Evolutionary conservation across 2,888 invertebrate species (phyloP).

Genomic region (Microctonus brassicae): DNA sequence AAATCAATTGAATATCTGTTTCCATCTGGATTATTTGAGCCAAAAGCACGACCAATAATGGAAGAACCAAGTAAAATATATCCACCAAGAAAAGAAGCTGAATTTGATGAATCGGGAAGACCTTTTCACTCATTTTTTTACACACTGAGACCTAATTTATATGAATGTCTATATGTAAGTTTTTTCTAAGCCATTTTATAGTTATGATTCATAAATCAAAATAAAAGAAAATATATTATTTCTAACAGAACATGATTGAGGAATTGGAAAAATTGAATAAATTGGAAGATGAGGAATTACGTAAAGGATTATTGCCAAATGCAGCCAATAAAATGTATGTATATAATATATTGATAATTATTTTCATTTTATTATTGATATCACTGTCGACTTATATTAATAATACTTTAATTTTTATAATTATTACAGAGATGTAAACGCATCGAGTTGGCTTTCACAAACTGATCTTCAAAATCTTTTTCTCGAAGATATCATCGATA

Average conservation of each 20-base stretch:
- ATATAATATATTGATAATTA: slow-evolving; percentile 18
- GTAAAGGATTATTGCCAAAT: slow-evolving; percentile 75
- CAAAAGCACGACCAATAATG: slow-evolving; percentile 89
- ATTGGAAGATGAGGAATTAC: slow-evolving; percentile 80
- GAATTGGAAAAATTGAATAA: slow-evolving; percentile 77
- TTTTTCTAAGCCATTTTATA: not conserved
- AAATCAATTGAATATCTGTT: slow-evolving; percentile 87
- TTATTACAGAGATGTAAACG: slow-evolving; percentile 71
- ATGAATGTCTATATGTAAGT: slow-evolving; percentile 84
- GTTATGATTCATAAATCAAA: not conserved
- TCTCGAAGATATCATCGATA: slow-evolving; percentile 78
- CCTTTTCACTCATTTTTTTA: slow-evolving; percentile 94
- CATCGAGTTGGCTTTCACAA: slow-evolving; percentile 78
- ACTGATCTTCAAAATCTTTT: slow-evolving; percentile 76
- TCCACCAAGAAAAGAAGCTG: slow-evolving; percentile 86
- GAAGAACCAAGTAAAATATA: slow-evolving; percentile 90
- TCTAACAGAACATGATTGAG: slow-evolving; percentile 77
- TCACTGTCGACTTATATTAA: slow-evolving; percentile 24
- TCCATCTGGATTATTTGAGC: slow-evolving; percentile 92
- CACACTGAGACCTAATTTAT: slow-evolving; percentile 89
- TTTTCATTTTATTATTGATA: not conserved
- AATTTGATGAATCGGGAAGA: slow-evolving; percentile 91
- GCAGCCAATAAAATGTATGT: slow-evolving; percentile 74
- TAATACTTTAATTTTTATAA: slow-evolving; percentile 8
- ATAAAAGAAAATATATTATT: not conserved